These are phyloP conservation scores for Petrosia ficiformis DNA, from an alignment of 37 sponge, comb jelly and placozoan genomes.

Conservation along the genomic window DNA sequence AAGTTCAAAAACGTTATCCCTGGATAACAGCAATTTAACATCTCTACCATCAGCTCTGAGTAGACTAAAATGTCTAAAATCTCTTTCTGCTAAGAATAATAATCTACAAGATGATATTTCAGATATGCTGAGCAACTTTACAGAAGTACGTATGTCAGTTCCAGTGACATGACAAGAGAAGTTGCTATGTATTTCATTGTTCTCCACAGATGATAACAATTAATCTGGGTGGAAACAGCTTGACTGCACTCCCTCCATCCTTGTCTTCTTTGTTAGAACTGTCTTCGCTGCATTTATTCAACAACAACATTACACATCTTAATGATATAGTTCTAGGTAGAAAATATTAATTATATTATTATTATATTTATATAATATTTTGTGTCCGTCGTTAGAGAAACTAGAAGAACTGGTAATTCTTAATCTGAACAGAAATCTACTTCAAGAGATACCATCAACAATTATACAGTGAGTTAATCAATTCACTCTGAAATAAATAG, in stretches of 20 bases:
- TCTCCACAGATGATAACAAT: constrained; percentile 27
- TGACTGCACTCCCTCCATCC: constrained; percentile 9
- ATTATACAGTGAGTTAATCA: neutral
- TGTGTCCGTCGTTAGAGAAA: neutral
- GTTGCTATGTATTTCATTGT: too few species aligned
- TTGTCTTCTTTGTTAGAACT: constrained; percentile 16
- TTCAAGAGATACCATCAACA: constrained; percentile 20
- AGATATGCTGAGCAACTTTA: neutral
- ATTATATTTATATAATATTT: neutral
- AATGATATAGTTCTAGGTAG: constrained; percentile 24
- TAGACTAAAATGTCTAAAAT: constrained; percentile 23
- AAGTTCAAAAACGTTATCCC: constrained; percentile 4
- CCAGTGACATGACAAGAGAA: too few species aligned
- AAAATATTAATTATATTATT: neutral
- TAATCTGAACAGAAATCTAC: constrained; percentile 44
- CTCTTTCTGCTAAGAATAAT: constrained; percentile 61
- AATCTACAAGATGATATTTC: constrained; percentile 4
- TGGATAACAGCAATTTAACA: constrained; percentile 43
- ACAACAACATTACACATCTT: constrained; percentile 30
- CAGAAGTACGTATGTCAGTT: too few species aligned
- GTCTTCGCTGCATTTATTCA: constrained; percentile 37
- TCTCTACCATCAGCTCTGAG: constrained; percentile 31
- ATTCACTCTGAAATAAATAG: neutral
- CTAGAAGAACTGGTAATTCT: constrained; percentile 21
- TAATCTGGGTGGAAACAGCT: constrained; percentile 45